These are phyloP conservation scores for Engraulis encrasicolus DNA, from an alignment of 2,113 vertebrate species.

Conservation along the genomic window DNA sequence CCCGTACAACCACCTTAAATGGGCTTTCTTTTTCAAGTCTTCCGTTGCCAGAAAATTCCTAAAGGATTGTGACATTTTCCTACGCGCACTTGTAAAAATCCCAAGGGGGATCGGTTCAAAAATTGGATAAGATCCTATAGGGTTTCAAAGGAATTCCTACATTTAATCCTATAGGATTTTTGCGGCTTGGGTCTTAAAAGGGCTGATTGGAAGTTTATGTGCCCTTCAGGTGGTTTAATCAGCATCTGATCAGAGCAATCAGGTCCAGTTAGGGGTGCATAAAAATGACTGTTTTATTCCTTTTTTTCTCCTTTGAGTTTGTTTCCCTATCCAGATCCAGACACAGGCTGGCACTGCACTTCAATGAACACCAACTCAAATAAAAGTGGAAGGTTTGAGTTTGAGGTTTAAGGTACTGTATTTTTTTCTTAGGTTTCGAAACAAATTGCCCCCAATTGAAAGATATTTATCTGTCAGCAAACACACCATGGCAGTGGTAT, in stretches of 20 bases:
- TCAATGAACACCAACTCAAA: not conserved
- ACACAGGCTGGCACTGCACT: not conserved
- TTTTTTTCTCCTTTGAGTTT: too few relatives aligned
- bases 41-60: not conserved
- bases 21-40: not conserved
- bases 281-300: too few relatives aligned
- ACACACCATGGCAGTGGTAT: not conserved
- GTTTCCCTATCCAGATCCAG: not conserved
- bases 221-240: not conserved
- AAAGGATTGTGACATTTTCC: conserved; percentile 17
- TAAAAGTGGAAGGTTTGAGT: too few relatives aligned
- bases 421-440: not conserved
- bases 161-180: conserved; percentile 15
- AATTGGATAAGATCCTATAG: conserved; percentile 18
- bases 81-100: not conserved
- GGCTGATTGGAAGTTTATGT: conserved; percentile 1
- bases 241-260: not conserved
- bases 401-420: too few relatives aligned
- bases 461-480: not conserved
- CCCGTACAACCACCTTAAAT: not conserved
- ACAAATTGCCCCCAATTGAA: not conserved
- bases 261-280: not conserved
- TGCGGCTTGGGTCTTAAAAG: not conserved
- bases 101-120: conserved; percentile 7
- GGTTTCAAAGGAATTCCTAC: conserved; percentile 7